Evolutionary conservation across 2,888 invertebrate genomes (phyloP).

Genomic region (Marasmarcha lunaedactyla): DNA sequence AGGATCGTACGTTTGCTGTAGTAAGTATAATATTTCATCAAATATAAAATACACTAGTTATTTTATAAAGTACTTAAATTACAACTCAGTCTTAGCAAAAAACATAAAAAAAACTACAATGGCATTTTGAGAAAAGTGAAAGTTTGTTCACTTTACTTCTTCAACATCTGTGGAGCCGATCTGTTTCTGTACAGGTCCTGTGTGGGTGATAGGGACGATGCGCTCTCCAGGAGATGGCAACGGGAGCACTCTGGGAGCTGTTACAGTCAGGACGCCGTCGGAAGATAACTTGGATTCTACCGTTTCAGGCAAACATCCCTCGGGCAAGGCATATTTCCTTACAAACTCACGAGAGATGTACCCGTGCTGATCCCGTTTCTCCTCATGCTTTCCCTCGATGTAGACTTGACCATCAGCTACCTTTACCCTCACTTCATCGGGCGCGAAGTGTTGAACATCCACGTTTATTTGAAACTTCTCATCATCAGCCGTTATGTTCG

Average conservation of each 20-base stretch:
- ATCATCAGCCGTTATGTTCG: constrained; percentile 54
- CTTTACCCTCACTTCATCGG: constrained; percentile 81
- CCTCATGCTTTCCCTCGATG: constrained; percentile 83
- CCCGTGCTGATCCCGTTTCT: constrained; percentile 79
- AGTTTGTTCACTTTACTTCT: no score
- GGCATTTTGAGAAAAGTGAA: constrained; percentile 16
- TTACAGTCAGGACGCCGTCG: constrained; percentile 80
- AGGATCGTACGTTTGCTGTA: no score
- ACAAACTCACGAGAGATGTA: constrained; percentile 80
- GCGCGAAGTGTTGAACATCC: constrained; percentile 83
- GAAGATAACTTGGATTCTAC: constrained; percentile 80
- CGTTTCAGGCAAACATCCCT: constrained; percentile 77
- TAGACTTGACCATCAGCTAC: constrained; percentile 75
- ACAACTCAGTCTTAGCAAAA: neutral
- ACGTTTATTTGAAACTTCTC: constrained; percentile 76
- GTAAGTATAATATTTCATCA: no score
- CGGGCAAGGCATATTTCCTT: constrained; percentile 78
- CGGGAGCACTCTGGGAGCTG: constrained; percentile 71
- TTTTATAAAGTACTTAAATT: no score
- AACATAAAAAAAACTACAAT: constrained; percentile 9
- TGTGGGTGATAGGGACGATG: constrained; percentile 71
- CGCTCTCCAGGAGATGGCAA: constrained; percentile 60
- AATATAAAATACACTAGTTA: no score
- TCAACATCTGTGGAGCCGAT: constrained; percentile 22
- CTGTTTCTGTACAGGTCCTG: constrained; percentile 63